phyloP scores from a whole-genome alignment of 2,888 invertebrate species.

The Leptopilina syphax region DNA sequence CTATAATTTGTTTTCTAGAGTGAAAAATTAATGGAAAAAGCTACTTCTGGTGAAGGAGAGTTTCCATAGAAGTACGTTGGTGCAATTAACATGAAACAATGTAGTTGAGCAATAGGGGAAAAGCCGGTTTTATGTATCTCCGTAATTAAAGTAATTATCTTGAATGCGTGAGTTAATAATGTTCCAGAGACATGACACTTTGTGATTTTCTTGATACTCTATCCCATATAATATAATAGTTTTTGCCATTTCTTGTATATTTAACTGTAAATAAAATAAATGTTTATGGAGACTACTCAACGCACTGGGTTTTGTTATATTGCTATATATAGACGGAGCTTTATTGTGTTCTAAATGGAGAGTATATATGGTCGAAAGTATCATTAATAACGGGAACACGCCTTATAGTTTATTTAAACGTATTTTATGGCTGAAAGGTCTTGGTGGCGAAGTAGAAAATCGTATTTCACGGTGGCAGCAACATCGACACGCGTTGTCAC shows the following conservation, averaged over 20 bases:
- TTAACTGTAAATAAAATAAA: slow-evolving; percentile 6
- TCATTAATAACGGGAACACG: slow-evolving; percentile 14
- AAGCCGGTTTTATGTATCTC: background rate
- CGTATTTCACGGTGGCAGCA: slow-evolving; percentile 28
- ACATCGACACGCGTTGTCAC: slow-evolving; percentile 19
- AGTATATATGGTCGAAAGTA: slow-evolving; percentile 24
- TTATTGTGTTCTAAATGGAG: slow-evolving; percentile 19
- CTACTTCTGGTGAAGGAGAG: no score
- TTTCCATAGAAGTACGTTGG: background rate
- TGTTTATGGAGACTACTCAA: no score
- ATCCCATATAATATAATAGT: background rate
- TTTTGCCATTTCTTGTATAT: background rate
- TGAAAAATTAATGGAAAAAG: no score
- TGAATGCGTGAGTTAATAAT: slow-evolving; percentile 11
- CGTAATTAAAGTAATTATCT: slow-evolving; percentile 13
- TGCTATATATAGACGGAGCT: background rate
- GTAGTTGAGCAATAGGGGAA: background rate
- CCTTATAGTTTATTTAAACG: slow-evolving; percentile 29
- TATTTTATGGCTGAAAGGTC: slow-evolving; percentile 24
- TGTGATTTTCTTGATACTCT: slow-evolving; percentile 6
- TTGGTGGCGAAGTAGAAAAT: slow-evolving; percentile 22
- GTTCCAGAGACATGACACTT: slow-evolving; percentile 15
- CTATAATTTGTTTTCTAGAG: background rate
- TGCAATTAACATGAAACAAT: slow-evolving; percentile 11
- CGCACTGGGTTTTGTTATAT: background rate